phyloP scores from a whole-genome alignment of 2,888 invertebrate species.

The Arenicola marina region DNA sequence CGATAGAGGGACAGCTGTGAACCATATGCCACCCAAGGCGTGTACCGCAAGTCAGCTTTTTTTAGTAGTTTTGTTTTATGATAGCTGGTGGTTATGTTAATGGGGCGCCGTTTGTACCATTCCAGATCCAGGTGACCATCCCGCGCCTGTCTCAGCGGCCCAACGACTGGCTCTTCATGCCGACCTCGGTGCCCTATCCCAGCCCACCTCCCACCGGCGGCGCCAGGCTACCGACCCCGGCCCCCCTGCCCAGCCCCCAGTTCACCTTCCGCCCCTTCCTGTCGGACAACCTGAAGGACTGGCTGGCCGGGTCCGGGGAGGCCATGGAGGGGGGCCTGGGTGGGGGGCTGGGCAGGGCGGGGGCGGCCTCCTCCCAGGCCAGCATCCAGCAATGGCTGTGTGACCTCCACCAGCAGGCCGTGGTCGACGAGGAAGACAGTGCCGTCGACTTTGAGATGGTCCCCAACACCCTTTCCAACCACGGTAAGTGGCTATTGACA shows the following conservation, averaged over 20 bases:
- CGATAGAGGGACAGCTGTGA: background rate
- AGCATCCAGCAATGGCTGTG: conserved; percentile 54
- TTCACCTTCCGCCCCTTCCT: background rate
- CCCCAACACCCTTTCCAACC: no score
- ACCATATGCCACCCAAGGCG: no score
- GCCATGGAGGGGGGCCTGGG: no score
- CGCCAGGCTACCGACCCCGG: conserved; percentile 19
- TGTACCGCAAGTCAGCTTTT: no score
- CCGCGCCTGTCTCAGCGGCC: conserved; percentile 41
- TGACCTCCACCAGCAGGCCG: conserved; percentile 49
- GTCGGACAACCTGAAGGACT: background rate
- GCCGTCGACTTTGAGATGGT: no score
- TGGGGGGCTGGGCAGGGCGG: background rate
- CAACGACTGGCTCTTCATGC: conserved; percentile 48
- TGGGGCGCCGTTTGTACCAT: no score
- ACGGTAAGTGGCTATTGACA: no score
- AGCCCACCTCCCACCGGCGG: conserved; percentile 10
- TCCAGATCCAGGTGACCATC: conserved; percentile 46
- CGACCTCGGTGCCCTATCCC: conserved; percentile 23
- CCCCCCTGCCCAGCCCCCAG: conserved; percentile 17
- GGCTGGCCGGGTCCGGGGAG: background rate
- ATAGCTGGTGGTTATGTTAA: no score
- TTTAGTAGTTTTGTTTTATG: no score
- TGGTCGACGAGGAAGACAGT: conserved; percentile 40
- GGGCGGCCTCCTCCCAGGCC: conserved; percentile 3